These are phyloP conservation scores for Tor tambroides DNA, from an alignment of 2,113 vertebrate species.

Conservation along the genomic window DNA sequence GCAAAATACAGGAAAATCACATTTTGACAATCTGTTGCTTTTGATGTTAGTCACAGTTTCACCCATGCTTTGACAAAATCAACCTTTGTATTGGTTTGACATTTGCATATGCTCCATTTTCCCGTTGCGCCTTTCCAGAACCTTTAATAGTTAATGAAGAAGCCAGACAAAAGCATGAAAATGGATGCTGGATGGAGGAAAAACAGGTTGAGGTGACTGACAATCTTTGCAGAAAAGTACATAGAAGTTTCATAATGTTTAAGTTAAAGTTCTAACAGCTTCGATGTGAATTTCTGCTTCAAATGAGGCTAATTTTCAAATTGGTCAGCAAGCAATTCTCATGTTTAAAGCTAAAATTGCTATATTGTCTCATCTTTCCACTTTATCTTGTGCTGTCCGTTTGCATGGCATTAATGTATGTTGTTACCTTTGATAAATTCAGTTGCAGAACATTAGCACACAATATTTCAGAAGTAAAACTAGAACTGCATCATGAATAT, in stretches of 20 bases:
- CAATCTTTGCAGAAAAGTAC: background rate
- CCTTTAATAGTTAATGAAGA: constrained; percentile 21
- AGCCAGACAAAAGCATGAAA: background rate
- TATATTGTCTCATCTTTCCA: too few species aligned
- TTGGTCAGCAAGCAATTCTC: background rate
- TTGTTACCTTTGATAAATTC: background rate
- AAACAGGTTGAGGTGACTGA: too few species aligned
- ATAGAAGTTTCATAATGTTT: too few species aligned
- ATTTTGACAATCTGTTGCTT: background rate
- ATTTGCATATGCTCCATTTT: constrained; percentile 9
- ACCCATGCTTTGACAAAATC: background rate
- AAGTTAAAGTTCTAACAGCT: background rate
- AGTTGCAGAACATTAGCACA: background rate
- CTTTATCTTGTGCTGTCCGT: background rate
- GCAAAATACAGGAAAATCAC: constrained; percentile 17
- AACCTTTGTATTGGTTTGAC: constrained; percentile 9
- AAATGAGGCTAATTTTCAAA: background rate
- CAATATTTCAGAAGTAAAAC: background rate
- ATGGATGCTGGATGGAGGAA: background rate
- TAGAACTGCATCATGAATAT: background rate
- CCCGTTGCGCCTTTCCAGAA: background rate
- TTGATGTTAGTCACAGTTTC: constrained; percentile 30
- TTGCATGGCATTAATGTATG: too few species aligned
- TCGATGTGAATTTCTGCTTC: background rate
- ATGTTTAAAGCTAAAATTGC: background rate